Evolutionary conservation across 2,797 vertebrate genomes (phyloP).

Genomic region (Taenioides sp.): DNA sequence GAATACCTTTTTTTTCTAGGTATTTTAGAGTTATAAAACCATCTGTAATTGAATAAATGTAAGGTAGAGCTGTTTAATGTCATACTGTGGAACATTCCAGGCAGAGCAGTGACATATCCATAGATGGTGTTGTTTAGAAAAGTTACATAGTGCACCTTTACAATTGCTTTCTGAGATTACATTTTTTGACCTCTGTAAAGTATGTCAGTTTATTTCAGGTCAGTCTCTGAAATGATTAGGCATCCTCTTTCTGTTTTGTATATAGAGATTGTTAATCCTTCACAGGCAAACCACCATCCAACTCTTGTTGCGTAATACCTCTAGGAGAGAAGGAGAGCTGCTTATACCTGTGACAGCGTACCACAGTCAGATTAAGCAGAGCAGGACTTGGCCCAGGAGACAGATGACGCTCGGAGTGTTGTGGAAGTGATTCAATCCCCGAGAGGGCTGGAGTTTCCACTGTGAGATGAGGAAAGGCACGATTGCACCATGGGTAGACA

Average conservation of each 20-base stretch:
- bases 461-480: background rate
- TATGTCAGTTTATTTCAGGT: background rate
- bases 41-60: too few relatives aligned
- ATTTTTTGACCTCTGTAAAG: too few relatives aligned
- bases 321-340: conserved; percentile 50
- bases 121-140: too few relatives aligned
- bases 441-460: conserved; percentile 21
- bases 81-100: too few relatives aligned
- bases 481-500: conserved; percentile 4
- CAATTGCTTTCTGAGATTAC: too few relatives aligned
- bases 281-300: conserved; percentile 60
- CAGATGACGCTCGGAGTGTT: conserved; percentile 18
- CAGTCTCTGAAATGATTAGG: background rate
- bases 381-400: conserved; percentile 25
- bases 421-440: conserved; percentile 35
- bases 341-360: conserved; percentile 46
- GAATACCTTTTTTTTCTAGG: too few relatives aligned
- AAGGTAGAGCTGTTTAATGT: too few relatives aligned
- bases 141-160: too few relatives aligned
- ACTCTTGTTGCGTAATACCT: conserved; percentile 61
- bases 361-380: conserved; percentile 49
- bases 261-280: conserved; percentile 48
- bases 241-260: conserved; percentile 24
- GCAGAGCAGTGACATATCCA: too few relatives aligned
- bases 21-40: too few relatives aligned